These are phyloP conservation scores for Podarcis lilfordi DNA, from an alignment of 2,797 vertebrate species.

Conservation along the genomic window DNA sequence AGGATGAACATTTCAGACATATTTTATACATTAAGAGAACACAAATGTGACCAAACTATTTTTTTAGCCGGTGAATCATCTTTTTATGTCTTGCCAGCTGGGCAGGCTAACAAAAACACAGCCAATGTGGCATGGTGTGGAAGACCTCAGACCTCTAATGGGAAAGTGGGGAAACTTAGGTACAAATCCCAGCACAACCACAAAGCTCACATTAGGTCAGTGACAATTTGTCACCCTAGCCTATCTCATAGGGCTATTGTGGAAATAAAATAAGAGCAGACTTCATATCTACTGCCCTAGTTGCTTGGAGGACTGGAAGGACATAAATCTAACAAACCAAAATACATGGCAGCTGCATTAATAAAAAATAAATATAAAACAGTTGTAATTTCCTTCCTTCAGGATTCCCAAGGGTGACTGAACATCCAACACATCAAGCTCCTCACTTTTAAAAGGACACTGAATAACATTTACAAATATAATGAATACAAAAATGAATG, in stretches of 20 bases:
- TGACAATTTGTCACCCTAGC: not conserved
- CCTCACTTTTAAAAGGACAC: not conserved
- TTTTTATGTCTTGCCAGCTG: slow-evolving; percentile 11
- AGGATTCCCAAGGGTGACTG: not conserved
- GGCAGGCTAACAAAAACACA: not conserved
- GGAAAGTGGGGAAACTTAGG: not conserved
- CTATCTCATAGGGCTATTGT: not conserved
- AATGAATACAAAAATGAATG: not conserved
- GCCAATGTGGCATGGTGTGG: not conserved
- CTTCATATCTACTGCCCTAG: not conserved
- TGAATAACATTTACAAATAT: not conserved
- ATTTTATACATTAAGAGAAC: not conserved
- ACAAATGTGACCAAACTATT: rapidly evolving
- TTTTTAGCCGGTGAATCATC: slow-evolving; percentile 19
- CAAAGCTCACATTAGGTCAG: not conserved
- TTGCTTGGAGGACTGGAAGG: not conserved
- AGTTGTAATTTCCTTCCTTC: not conserved
- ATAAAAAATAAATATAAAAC: not conserved
- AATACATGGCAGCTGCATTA: not conserved
- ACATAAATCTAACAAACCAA: not conserved
- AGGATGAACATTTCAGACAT: slow-evolving; percentile 2
- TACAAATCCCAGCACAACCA: not conserved
- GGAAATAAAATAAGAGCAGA: not conserved
- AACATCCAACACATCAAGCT: not conserved
- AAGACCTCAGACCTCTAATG: not conserved